Conservation (phyloP, 2,113 vertebrate genomes). For the Scortum barcoo region DNA sequence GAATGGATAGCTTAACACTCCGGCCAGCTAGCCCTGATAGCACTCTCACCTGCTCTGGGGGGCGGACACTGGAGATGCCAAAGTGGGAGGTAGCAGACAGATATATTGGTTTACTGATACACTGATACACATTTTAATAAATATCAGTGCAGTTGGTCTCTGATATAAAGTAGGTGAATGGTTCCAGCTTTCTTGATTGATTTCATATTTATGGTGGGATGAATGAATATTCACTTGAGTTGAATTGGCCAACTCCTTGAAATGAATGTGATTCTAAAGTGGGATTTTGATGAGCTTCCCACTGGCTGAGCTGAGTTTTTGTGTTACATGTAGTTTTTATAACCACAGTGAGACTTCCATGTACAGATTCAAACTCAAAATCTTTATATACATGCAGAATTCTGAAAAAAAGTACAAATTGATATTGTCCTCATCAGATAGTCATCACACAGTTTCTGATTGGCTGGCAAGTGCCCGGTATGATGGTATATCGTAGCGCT, state of each 20-base stretch:
- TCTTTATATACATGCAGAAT: too few species aligned
- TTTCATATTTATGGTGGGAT: background rate
- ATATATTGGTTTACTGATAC: background rate
- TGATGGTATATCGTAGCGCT: too few species aligned
- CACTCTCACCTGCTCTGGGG: constrained; percentile 25
- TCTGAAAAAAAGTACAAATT: too few species aligned
- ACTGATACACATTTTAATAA: background rate
- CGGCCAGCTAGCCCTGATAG: constrained; percentile 41
- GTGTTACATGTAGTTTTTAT: background rate
- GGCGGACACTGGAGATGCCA: background rate
- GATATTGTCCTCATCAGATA: too few species aligned
- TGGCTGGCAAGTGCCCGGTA: too few species aligned
- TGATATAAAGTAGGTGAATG: background rate
- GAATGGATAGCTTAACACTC: constrained; percentile 68
- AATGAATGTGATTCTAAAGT: background rate
- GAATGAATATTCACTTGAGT: background rate
- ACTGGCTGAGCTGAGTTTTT: background rate
- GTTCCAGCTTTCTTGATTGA: background rate
- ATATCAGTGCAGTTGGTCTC: background rate
- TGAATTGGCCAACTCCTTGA: background rate
- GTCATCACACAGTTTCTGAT: too few species aligned
- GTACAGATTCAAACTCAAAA: too few species aligned
- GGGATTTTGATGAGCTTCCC: background rate
- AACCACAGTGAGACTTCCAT: too few species aligned
- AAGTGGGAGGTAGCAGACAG: constrained; percentile 14